These are phyloP conservation scores for Gadus chalcogrammus DNA, from an alignment of 2,113 vertebrate genomes.

Conservation along the genomic window DNA sequence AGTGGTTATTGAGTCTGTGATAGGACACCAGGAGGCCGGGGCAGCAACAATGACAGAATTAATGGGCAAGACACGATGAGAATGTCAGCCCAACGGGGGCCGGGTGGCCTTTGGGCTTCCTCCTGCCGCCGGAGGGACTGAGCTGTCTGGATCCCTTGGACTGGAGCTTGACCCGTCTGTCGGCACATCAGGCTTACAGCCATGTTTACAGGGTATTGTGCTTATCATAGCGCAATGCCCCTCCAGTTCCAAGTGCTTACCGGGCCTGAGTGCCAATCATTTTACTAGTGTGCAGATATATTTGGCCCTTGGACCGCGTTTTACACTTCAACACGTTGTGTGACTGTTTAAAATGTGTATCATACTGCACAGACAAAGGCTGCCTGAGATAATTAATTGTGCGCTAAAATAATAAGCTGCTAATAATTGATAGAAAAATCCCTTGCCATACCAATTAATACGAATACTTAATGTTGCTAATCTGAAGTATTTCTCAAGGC, in stretches of 20 bases:
- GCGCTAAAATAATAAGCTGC: too few relatives aligned
- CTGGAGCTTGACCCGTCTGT: constrained; percentile 61
- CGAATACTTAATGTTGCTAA: too few relatives aligned
- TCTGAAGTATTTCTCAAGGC: too few relatives aligned
- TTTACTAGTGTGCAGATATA: too few relatives aligned
- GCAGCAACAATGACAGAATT: constrained; percentile 77
- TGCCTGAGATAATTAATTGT: too few relatives aligned
- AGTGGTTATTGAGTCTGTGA: constrained; percentile 77
- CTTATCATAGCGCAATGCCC: not conserved
- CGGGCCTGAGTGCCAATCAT: too few relatives aligned
- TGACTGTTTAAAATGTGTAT: too few relatives aligned
- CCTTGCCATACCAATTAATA: too few relatives aligned
- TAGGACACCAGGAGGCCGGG: constrained; percentile 74
- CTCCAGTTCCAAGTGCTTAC: not conserved
- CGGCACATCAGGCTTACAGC: constrained; percentile 46
- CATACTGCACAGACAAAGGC: too few relatives aligned
- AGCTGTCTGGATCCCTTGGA: constrained; percentile 55
- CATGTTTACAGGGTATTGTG: constrained; percentile 33
- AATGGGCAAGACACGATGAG: constrained; percentile 75
- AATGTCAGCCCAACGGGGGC: constrained; percentile 73
- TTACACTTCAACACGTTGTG: too few relatives aligned
- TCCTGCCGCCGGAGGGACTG: constrained; percentile 61
- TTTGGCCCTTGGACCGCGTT: too few relatives aligned
- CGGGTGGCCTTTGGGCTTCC: constrained; percentile 67
- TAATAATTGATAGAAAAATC: too few relatives aligned